These are phyloP conservation scores for Archips xylosteana DNA, from an alignment of 2,888 invertebrate species.

Conservation along the genomic window DNA sequence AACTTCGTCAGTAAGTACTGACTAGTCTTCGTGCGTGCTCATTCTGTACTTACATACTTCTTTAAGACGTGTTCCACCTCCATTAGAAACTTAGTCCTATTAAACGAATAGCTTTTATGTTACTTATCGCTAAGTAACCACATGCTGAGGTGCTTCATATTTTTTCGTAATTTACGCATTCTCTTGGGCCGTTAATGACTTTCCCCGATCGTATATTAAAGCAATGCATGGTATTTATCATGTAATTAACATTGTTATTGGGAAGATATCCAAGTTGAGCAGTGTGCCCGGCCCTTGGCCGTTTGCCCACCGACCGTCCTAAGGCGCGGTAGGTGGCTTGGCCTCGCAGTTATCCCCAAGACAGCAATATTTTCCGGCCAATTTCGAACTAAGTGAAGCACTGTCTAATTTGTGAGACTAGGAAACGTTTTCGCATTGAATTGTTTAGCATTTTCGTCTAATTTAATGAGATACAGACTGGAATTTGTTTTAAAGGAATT, in stretches of 20 bases:
- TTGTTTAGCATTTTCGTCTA: constrained; percentile 18
- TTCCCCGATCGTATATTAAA: background rate
- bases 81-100: background rate
- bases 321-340: constrained; percentile 15
- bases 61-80: constrained; percentile 34
- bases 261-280: constrained; percentile 51
- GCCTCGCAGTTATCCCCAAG: constrained; percentile 43
- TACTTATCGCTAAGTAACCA: constrained; percentile 2
- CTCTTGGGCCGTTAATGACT: background rate
- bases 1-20: background rate
- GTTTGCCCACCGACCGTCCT: constrained; percentile 50
- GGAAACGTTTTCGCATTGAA: constrained; percentile 22
- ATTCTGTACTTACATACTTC: background rate
- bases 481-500: constrained; percentile 18
- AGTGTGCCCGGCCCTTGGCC: constrained; percentile 61
- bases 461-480: constrained; percentile 15
- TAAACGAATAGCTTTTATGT: constrained; percentile 50
- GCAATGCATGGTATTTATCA: constrained; percentile 1
- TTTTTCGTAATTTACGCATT: background rate
- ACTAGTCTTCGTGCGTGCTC: background rate
- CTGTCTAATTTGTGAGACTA: constrained; percentile 35
- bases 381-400: constrained; percentile 39
- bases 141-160: background rate
- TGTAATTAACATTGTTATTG: constrained; percentile 36
- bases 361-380: constrained; percentile 44